Evolutionary conservation across 2,888 invertebrate genomes (phyloP).

Genomic region (Lasioglossum leucozonium): DNA sequence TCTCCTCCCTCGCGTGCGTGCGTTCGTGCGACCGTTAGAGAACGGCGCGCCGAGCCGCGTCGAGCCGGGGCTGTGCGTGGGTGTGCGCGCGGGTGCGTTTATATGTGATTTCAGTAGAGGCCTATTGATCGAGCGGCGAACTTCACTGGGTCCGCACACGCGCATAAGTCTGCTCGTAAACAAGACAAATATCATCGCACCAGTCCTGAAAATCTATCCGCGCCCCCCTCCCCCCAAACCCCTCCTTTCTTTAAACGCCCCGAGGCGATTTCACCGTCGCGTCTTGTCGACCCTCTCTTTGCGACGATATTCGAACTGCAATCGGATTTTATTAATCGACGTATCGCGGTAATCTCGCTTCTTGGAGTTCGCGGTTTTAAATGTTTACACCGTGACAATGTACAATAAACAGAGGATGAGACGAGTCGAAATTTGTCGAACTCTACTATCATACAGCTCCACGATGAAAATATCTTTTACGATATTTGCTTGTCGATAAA

Average conservation of each 20-base stretch:
- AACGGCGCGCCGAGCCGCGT: background rate
- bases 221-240: constrained; percentile 69
- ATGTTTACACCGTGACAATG: background rate
- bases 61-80: constrained; percentile 48
- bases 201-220: constrained; percentile 81
- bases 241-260: constrained; percentile 64
- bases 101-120: constrained; percentile 81
- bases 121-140: constrained; percentile 81
- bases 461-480: background rate
- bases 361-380: background rate
- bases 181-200: constrained; percentile 84
- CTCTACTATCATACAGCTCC: background rate
- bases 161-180: constrained; percentile 84
- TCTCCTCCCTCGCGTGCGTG: background rate
- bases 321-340: constrained; percentile 2
- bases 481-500: background rate
- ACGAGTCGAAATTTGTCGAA: background rate
- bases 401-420: background rate
- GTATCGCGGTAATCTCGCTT: background rate
- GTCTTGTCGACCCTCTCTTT: constrained; percentile 22
- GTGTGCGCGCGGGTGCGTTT: constrained; percentile 65
- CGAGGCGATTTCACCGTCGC: constrained; percentile 55
- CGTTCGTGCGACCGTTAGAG: background rate
- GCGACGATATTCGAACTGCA: background rate
- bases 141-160: constrained; percentile 81